Evolutionary conservation across 2,113 vertebrate species (phyloP).

Genomic region (Stegastes partitus): DNA sequence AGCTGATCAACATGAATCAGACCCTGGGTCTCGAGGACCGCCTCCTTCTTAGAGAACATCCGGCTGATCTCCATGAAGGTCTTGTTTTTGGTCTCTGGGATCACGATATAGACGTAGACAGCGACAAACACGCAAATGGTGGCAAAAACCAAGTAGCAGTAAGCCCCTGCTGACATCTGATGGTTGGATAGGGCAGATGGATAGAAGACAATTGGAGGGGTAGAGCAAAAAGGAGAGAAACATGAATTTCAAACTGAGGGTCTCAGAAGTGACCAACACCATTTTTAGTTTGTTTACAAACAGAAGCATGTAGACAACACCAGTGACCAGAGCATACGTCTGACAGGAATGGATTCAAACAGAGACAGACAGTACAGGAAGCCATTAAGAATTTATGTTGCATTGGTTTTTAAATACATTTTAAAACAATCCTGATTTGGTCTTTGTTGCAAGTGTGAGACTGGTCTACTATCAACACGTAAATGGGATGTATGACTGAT

Average conservation of each 20-base stretch:
- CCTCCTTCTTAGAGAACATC: constrained; percentile 85
- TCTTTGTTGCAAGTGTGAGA: too few species aligned
- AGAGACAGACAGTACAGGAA: too few species aligned
- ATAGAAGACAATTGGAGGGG: background rate
- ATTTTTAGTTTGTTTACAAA: too few species aligned
- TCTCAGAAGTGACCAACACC: background rate
- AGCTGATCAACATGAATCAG: constrained; percentile 74
- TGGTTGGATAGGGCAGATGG: constrained; percentile 1
- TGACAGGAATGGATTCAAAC: too few species aligned
- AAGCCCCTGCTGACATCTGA: constrained; percentile 89
- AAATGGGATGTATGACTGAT: too few species aligned
- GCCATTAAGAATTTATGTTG: too few species aligned
- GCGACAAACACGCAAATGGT: constrained; percentile 87
- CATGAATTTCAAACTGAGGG: background rate
- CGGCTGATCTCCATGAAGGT: constrained; percentile 93
- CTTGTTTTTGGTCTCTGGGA: constrained; percentile 94
- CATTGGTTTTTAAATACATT: too few species aligned
- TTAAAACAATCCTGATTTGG: too few species aligned
- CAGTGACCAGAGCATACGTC: too few species aligned
- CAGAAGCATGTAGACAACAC: too few species aligned
- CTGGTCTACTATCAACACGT: too few species aligned
- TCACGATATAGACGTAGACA: constrained; percentile 84
- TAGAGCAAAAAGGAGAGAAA: background rate
- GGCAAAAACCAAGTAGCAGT: constrained; percentile 92
- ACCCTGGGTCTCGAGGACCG: constrained; percentile 60